Percentiles rank a stretch among this genome's conserved stretches.
phyloP scores from a whole-genome alignment of 1,140 invertebrate genomes.

The Ostrea edulis region DNA sequence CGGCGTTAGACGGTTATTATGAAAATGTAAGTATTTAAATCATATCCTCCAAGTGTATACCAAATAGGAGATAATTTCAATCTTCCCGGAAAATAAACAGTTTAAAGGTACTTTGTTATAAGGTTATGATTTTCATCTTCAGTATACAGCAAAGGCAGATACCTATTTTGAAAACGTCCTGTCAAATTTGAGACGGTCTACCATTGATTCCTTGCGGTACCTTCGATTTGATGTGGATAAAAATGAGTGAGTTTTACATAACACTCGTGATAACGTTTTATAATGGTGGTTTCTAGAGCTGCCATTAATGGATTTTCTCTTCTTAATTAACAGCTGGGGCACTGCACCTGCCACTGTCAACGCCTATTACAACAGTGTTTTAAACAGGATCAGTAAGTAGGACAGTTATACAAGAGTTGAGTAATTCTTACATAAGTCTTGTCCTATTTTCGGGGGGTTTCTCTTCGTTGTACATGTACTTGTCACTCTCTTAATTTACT shows the following conservation, averaged over 20 bases:
- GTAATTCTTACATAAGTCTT: too few relatives aligned
- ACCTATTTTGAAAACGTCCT: constrained; percentile 65
- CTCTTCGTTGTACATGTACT: too few relatives aligned
- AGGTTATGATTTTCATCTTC: not conserved
- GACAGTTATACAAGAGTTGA: too few relatives aligned
- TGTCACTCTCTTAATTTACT: too few relatives aligned
- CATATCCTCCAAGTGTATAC: not conserved
- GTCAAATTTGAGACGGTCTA: constrained; percentile 52
- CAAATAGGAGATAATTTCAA: not conserved
- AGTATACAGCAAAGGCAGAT: constrained; percentile 53
- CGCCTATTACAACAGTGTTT: constrained; percentile 64
- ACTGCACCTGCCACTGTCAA: constrained; percentile 66
- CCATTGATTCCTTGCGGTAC: constrained; percentile 53
- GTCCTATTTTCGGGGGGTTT: too few relatives aligned
- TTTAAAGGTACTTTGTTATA: not conserved
- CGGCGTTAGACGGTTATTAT: constrained; percentile 86
- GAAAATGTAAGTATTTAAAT: constrained; percentile 51
- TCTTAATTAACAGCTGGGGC: constrained; percentile 60
- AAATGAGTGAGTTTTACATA: constrained; percentile 58
- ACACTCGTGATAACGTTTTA: not conserved
- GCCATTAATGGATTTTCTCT: not conserved
- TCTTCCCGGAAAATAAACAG: not conserved
- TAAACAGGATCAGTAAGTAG: constrained; percentile 68
- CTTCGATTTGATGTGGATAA: constrained; percentile 59
- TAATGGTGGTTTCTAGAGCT: not conserved